Conservation (phyloP, 2,888 invertebrate genomes). For the Caenorhabditis doughertyi region DNA sequence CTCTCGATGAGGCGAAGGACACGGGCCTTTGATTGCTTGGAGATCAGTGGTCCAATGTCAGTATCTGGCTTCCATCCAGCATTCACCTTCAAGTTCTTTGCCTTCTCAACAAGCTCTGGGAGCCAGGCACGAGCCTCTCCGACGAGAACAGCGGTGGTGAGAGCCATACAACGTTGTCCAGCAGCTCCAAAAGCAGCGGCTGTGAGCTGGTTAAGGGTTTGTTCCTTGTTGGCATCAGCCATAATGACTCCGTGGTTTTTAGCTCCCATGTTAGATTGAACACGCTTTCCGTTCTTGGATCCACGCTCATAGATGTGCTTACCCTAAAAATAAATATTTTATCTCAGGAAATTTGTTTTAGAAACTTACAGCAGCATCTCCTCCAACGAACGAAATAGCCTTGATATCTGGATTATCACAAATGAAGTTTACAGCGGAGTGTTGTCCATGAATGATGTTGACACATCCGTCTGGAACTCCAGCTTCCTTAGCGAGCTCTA, state of each 20-base stretch:
- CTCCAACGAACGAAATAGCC: slow-evolving; percentile 98
- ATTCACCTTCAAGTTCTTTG: slow-evolving; percentile 92
- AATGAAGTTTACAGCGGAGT: slow-evolving; percentile 95
- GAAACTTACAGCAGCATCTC: slow-evolving; percentile 90
- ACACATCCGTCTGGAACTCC: slow-evolving; percentile 97
- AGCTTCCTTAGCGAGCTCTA: slow-evolving; percentile 91
- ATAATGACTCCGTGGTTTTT: slow-evolving; percentile 98
- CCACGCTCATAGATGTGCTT: slow-evolving; percentile 96
- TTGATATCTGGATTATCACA: slow-evolving; percentile 96
- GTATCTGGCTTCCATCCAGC: slow-evolving; percentile 87
- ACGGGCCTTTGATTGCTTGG: slow-evolving; percentile 90
- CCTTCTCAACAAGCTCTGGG: slow-evolving; percentile 90
- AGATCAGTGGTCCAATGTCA: slow-evolving; percentile 92
- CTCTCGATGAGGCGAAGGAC: slow-evolving; percentile 85
- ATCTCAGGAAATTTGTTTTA: background rate
- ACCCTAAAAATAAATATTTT: slow-evolving; percentile 85
- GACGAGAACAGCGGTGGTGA: slow-evolving; percentile 92
- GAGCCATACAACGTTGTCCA: slow-evolving; percentile 99
- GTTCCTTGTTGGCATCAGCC: slow-evolving; percentile 97
- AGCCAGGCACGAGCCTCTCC: slow-evolving; percentile 95
- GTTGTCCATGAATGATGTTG: slow-evolving; percentile 96
- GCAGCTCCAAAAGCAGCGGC: slow-evolving; percentile 99
- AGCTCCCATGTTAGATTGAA: slow-evolving; percentile 99
- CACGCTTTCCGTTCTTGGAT: slow-evolving; percentile 93
- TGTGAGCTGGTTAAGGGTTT: slow-evolving; percentile 90